phyloP scores from a whole-genome alignment of 2,797 vertebrate genomes.

The Sebastes umbrosus region DNA sequence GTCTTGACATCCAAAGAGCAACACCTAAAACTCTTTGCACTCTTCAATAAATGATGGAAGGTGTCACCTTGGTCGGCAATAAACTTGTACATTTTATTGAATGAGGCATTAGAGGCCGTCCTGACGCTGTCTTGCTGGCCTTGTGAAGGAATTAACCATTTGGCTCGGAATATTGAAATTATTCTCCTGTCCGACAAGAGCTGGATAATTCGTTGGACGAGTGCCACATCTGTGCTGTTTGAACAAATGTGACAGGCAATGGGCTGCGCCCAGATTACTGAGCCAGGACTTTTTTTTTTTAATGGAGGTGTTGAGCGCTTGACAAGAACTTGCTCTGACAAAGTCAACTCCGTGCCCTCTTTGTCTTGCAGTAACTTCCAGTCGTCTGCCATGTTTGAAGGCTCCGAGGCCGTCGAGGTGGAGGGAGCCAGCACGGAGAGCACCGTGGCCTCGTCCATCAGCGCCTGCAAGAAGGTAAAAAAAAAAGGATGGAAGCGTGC shows the following conservation, averaged over 20 bases:
- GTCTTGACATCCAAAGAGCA: conserved; percentile 9
- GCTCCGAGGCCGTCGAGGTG: conserved; percentile 76
- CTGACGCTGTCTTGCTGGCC: background rate
- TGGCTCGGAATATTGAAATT: background rate
- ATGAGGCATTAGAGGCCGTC: background rate
- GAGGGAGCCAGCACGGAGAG: conserved; percentile 80
- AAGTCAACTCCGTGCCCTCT: conserved; percentile 53
- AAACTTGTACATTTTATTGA: background rate
- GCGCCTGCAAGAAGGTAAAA: conserved; percentile 93
- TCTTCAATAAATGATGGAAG: background rate
- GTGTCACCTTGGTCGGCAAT: background rate
- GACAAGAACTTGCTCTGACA: conserved; percentile 56
- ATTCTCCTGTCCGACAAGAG: background rate
- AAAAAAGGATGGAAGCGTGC: background rate
- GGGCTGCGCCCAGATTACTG: background rate
- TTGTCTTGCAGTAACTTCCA: conserved; percentile 85
- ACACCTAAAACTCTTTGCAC: background rate
- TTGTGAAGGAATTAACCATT: background rate
- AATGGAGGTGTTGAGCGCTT: conserved; percentile 16
- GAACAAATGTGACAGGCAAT: conserved; percentile 8
- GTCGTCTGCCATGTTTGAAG: conserved; percentile 88
- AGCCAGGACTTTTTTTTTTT: background rate
- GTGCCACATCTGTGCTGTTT: background rate
- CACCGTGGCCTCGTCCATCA: conserved; percentile 85
- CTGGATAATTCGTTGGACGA: background rate